A percentile compares a stretch with the other conserved stretches of the same genome.
phyloP scores from a whole-genome alignment of 2,888 invertebrate genomes.

The Villa cingulata region DNA sequence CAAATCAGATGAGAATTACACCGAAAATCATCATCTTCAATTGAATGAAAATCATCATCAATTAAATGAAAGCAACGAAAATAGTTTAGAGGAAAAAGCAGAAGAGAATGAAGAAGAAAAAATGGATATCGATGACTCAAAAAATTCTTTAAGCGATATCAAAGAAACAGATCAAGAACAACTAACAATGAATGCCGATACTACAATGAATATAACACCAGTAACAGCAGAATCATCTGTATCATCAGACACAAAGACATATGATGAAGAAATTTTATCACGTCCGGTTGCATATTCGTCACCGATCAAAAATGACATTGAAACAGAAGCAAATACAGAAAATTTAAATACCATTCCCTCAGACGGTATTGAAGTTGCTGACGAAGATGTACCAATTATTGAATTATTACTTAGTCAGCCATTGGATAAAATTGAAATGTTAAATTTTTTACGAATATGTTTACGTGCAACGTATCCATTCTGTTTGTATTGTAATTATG shows the following conservation, averaged over 20 bases:
- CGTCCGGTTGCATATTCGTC: no score
- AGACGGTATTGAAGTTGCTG: constrained; percentile 42
- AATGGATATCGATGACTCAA: constrained; percentile 25
- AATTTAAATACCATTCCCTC: no score
- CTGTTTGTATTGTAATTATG: constrained; percentile 79
- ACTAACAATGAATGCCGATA: no score
- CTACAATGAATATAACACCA: no score
- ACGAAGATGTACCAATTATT: constrained; percentile 49
- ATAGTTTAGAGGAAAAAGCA: constrained; percentile 17
- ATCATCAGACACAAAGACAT: constrained; percentile 1
- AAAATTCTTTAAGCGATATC: no score
- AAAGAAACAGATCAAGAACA: neutral
- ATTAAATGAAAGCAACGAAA: neutral
- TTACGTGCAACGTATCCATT: constrained; percentile 51
- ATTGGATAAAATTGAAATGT: constrained; percentile 58
- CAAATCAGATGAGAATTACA: neutral
- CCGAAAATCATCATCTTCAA: no score
- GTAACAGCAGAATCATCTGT: no score
- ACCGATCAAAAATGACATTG: neutral
- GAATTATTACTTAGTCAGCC: constrained; percentile 62
- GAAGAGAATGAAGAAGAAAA: constrained; percentile 20
- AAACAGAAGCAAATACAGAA: neutral
- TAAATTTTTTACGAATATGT: constrained; percentile 59
- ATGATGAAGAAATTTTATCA: neutral
- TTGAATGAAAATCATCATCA: no score